phyloP scores from a whole-genome alignment of 2,113 vertebrate species.

The Ptychochromis oligacanthus region DNA sequence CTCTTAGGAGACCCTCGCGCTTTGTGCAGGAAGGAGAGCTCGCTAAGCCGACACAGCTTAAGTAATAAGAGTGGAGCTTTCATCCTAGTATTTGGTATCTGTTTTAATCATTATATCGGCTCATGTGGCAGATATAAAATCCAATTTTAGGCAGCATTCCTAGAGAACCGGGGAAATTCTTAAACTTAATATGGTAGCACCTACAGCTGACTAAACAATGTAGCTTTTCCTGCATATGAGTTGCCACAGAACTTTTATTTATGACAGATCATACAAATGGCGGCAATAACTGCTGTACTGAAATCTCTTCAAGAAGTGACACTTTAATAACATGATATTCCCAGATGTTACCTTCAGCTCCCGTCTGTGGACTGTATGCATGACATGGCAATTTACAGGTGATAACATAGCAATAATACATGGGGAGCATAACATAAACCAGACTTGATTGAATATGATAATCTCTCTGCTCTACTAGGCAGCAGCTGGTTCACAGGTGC shows the following conservation, averaged over 20 bases:
- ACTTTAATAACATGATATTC: slow-evolving; percentile 21
- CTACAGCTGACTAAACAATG: slow-evolving; percentile 7
- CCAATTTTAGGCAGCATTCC: slow-evolving; percentile 29
- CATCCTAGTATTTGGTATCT: slow-evolving; percentile 63
- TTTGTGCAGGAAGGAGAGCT: slow-evolving; percentile 55
- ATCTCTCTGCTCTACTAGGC: neutral
- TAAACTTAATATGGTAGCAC: neutral
- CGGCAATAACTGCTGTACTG: neutral
- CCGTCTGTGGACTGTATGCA: neutral
- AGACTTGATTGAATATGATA: slow-evolving; percentile 27
- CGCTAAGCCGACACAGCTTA: slow-evolving; percentile 69
- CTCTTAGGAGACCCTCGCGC: slow-evolving; percentile 57
- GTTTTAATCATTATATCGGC: slow-evolving; percentile 67
- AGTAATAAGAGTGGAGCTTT: slow-evolving; percentile 68
- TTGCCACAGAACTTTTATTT: neutral
- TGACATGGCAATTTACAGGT: slow-evolving; percentile 14
- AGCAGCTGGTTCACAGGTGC: neutral
- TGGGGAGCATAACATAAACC: neutral
- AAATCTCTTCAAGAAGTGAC: neutral
- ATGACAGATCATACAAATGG: slow-evolving; percentile 8
- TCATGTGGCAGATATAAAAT: slow-evolving; percentile 49
- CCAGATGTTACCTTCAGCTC: slow-evolving; percentile 12
- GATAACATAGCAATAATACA: slow-evolving; percentile 7
- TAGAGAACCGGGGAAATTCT: neutral
- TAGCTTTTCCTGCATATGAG: slow-evolving; percentile 3